phyloP scores from a whole-genome alignment of 1,140 invertebrate species.

The Nixonia krombeini region DNA sequence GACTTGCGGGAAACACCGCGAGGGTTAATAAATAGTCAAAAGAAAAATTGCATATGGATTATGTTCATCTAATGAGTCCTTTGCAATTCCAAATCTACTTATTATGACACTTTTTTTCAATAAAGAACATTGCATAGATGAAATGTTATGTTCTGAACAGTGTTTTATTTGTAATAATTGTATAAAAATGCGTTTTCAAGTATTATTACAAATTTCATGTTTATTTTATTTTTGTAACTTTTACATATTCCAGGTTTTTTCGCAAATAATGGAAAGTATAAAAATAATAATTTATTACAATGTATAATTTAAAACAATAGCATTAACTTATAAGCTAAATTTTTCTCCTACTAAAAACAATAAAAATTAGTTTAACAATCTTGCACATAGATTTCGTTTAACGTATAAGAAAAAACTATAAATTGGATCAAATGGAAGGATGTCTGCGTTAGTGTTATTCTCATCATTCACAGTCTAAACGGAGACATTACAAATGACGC shows the following conservation, averaged over 20 bases:
- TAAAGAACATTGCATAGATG: no score
- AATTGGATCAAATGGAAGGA: slow-evolving; percentile 5
- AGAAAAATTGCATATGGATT: neutral
- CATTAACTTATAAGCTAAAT: no score
- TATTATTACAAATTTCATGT: no score
- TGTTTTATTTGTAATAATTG: no score
- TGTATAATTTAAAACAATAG: no score
- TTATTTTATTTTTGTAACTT: no score
- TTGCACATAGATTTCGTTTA: neutral
- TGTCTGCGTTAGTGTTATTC: slow-evolving; percentile 1
- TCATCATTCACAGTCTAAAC: slow-evolving; percentile 2
- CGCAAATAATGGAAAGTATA: no score
- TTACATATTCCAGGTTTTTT: no score
- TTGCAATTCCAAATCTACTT: neutral
- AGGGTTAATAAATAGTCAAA: neutral
- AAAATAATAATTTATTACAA: no score
- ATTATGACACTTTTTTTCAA: no score
- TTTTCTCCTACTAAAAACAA: no score
- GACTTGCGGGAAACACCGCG: neutral
- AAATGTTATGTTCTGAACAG: neutral
- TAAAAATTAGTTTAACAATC: neutral
- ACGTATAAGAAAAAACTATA: neutral
- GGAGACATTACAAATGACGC: slow-evolving; percentile 5
- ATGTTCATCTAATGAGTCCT: neutral
- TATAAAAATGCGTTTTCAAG: no score